Evolutionary conservation across 1,140 invertebrate species (phyloP).

Genomic region (Aculops lycopersici): DNA sequence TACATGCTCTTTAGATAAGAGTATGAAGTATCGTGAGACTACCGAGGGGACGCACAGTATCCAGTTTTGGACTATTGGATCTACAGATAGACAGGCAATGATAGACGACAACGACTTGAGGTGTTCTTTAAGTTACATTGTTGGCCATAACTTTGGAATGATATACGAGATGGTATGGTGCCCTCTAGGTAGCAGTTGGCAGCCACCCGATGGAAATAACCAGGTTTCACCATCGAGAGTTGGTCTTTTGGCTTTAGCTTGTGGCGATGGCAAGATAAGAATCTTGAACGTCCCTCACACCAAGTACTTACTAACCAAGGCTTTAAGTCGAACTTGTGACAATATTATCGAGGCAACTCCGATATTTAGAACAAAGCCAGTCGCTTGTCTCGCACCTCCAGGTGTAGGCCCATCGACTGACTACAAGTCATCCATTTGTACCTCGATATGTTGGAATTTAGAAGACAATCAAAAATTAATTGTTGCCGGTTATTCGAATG

Average conservation of each 20-base stretch:
- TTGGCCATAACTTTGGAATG: conserved; percentile 27
- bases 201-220: not conserved
- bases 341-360: not conserved
- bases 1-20: conserved; percentile 17
- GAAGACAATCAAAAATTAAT: conserved; percentile 18
- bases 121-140: conserved; percentile 24
- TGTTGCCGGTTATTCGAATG: conserved; percentile 27
- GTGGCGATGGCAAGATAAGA: conserved; percentile 25
- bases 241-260: conserved; percentile 31
- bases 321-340: not conserved
- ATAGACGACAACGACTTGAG: conserved; percentile 15
- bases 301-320: not conserved
- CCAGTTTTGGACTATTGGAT: conserved; percentile 25
- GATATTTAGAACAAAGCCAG: conserved; percentile 1
- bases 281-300: conserved; percentile 20
- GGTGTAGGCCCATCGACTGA: conserved; percentile 12
- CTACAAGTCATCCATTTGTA: conserved; percentile 2
- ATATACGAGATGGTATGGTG: conserved; percentile 37
- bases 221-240: conserved; percentile 19
- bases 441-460: conserved; percentile 17
- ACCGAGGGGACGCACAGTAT: conserved; percentile 19
- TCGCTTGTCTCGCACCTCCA: conserved; percentile 2
- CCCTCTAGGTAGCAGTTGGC: conserved; percentile 25
- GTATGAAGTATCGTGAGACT: conserved; percentile 14
- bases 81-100: conserved; percentile 12